Percentiles rank a stretch among this genome's conserved stretches.
phyloP scores from a whole-genome alignment of 2,113 vertebrate genomes.

The Deroptyus accipitrinus region DNA sequence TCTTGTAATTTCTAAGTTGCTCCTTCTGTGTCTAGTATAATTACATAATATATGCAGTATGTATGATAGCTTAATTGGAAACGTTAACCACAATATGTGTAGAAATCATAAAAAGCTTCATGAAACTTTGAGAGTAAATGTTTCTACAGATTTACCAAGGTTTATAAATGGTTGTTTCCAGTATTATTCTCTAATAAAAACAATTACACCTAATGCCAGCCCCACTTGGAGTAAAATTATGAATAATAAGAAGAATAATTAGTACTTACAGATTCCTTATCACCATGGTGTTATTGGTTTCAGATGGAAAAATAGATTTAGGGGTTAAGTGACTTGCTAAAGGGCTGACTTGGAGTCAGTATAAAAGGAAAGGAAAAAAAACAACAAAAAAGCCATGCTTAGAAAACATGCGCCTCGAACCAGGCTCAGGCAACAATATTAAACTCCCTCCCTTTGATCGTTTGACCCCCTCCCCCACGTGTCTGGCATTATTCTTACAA shows the following conservation, averaged over 20 bases:
- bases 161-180: constrained; percentile 58
- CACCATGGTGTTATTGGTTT: background rate
- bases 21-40: constrained; percentile 71
- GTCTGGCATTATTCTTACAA: constrained; percentile 31
- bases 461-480: background rate
- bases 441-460: constrained; percentile 11
- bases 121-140: constrained; percentile 71
- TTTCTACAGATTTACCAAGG: constrained; percentile 56
- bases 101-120: constrained; percentile 67
- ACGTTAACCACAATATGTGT: constrained; percentile 50
- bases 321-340: constrained; percentile 23
- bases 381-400: background rate
- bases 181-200: constrained; percentile 44
- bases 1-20: constrained; percentile 77
- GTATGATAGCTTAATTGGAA: constrained; percentile 75
- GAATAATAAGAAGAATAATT: constrained; percentile 1
- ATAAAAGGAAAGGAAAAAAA: background rate
- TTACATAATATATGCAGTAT: constrained; percentile 72
- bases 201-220: constrained; percentile 49
- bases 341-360: background rate
- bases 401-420: background rate
- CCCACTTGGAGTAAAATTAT: constrained; percentile 56
- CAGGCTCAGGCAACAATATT: constrained; percentile 12
- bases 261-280: constrained; percentile 8
- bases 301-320: constrained; percentile 16